Evolutionary conservation across 2,888 invertebrate genomes (phyloP).

Genomic region (Cheilosia variabilis): DNA sequence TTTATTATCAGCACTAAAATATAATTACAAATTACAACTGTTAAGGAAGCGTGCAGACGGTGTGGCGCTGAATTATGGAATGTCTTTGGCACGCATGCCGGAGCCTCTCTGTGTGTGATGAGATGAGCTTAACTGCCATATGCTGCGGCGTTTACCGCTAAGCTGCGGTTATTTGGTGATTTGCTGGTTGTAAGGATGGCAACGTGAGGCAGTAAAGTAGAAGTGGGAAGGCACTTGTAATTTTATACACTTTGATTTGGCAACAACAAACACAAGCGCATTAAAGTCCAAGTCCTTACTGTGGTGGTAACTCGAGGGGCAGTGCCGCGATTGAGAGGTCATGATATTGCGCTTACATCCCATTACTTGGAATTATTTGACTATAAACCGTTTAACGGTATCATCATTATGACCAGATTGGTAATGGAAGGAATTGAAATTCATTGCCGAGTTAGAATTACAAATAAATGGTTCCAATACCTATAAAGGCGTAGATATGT

Average conservation of each 20-base stretch:
- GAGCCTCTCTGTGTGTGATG: neutral
- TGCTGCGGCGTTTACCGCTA: neutral
- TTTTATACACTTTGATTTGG: neutral
- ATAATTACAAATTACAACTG: slow-evolving; percentile 50
- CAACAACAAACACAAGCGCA: neutral
- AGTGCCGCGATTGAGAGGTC: slow-evolving; percentile 8
- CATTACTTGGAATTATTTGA: slow-evolving; percentile 2
- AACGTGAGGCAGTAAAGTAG: neutral
- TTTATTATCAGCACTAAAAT: slow-evolving; percentile 59
- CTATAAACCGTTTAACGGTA: slow-evolving; percentile 5
- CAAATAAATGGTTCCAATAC: neutral
- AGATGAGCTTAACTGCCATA: neutral
- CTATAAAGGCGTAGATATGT: too few species aligned
- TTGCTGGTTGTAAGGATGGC: neutral
- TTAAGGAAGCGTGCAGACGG: slow-evolving; percentile 28
- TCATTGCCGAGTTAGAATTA: neutral
- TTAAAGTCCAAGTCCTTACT: neutral
- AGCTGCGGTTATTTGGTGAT: neutral
- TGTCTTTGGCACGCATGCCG: slow-evolving; percentile 13
- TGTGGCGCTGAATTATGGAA: slow-evolving; percentile 10
- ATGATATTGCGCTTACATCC: slow-evolving; percentile 7
- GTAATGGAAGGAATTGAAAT: neutral
- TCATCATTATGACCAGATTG: neutral
- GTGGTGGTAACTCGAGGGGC: slow-evolving; percentile 1
- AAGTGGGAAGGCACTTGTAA: neutral